A percentile compares a stretch with the other conserved stretches of the same genome.
Evolutionary conservation across 2,888 invertebrate genomes (phyloP).

Genomic region (Rhynchonema sp.): DNA sequence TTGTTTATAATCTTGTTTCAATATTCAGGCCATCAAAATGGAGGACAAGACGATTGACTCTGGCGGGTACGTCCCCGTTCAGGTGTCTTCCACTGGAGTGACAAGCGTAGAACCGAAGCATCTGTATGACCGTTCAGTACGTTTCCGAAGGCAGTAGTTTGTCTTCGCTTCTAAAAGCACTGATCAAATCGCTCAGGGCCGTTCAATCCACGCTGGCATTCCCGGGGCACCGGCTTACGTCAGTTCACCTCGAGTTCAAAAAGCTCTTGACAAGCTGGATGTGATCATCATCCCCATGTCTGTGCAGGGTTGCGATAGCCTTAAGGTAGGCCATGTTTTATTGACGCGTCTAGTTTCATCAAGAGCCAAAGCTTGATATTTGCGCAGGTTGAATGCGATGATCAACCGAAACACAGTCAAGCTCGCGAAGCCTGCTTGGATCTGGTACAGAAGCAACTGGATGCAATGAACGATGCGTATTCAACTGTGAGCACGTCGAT

Average conservation of each 20-base stretch:
- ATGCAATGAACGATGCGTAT: neutral
- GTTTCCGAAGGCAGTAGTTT: too few relatives aligned
- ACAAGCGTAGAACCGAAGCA: too few relatives aligned
- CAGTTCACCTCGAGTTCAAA: neutral
- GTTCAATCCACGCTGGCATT: neutral
- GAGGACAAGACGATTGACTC: too few relatives aligned
- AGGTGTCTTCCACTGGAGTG: too few relatives aligned
- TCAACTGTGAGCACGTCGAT: neutral
- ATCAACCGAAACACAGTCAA: neutral
- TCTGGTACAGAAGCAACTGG: neutral
- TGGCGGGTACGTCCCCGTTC: too few relatives aligned
- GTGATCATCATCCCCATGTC: neutral
- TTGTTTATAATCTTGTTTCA: too few relatives aligned
- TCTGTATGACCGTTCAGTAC: too few relatives aligned
- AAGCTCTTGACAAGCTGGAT: neutral
- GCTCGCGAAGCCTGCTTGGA: neutral
- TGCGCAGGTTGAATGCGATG: too few relatives aligned
- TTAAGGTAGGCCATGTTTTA: neutral
- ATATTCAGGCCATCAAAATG: too few relatives aligned
- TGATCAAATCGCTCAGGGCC: too few relatives aligned
- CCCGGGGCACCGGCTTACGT: neutral
- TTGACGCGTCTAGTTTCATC: neutral
- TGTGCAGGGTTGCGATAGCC: neutral
- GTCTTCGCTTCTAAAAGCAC: too few relatives aligned
- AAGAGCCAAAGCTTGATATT: too few relatives aligned